Base-by-base conservation (phyloP, 2,113 vertebrate genomes). In the Agelaius tricolor region DNA sequence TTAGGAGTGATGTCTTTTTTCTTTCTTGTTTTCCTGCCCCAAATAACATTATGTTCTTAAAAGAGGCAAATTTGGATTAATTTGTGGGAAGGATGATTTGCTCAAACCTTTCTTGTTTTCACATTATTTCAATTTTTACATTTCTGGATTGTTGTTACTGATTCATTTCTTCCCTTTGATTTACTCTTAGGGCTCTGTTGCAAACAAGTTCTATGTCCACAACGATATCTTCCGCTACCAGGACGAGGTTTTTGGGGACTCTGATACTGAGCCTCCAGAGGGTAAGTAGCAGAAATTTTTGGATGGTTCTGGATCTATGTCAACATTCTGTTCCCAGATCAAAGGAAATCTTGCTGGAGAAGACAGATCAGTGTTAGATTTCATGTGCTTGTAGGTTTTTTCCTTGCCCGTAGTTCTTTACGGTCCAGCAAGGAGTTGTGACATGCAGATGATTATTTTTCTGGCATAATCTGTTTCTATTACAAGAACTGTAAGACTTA, bases 161-260 rank as follows among this genome's bases (percentile, higher is more conserved):
- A 83, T 69, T 62, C 1, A 6, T 2, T 84, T 89, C 9, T 51
- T 91, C 10, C 37, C 71, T 89, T 68, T 82, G 49, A 87, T 87
- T 97, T 94, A 18, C 63, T 78, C 95, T 35, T 74, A 99, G 99
- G 99, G 99, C 5, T 99, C 99, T 30, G 99, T 99, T 73, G 98
- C 99, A 75, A 99, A 99, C 97, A 99, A 99, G 89, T 99, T 99
- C 97, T 99, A 99, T 89, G 99, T 99, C 83, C 99, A 99, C 96
- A 99, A 99, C 3, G 99, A 99, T 58, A 99, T 99, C 95, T 99
- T 99, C 92, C 99, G 99, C 85, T 99, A 99, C 95, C 99, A 99
- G 83, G 99, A 99, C 90, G 99, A 99, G 75, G 99, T 99, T 65
- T 99, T 99, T 69, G 99, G 98, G 11, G 99, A 99, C 94, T 99